Percentiles rank a stretch among this genome's conserved stretches.
These are phyloP conservation scores for Leptinotarsa undecemlineata DNA, from an alignment of 1,140 invertebrate species.

Conservation along the genomic window DNA sequence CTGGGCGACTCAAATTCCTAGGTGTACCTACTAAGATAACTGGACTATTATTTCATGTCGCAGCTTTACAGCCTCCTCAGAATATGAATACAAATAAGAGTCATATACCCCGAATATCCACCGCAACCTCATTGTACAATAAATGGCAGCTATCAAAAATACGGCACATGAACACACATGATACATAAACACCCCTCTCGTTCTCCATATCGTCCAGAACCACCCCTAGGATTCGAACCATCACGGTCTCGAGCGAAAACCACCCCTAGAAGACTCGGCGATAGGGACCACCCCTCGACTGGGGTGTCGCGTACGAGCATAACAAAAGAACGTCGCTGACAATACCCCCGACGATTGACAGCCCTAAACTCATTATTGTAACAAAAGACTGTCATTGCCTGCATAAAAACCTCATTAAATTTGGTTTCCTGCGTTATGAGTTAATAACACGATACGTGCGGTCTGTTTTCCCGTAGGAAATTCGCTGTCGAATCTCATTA, in stretches of 20 bases:
- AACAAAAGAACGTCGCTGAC: conserved; percentile 39
- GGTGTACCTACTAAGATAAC: too few relatives aligned
- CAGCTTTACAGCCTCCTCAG: neutral
- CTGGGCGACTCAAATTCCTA: too few relatives aligned
- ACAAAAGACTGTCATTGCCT: conserved; percentile 56
- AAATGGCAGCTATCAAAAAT: conserved; percentile 30
- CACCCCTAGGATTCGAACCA: conserved; percentile 8
- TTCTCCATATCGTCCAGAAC: conserved; percentile 14
- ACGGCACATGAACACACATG: conserved; percentile 27
- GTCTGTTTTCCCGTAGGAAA: conserved; percentile 44
- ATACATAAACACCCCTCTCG: conserved; percentile 10
- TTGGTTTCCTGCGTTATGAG: conserved; percentile 47
- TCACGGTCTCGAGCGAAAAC: conserved; percentile 3
- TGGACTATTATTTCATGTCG: too few relatives aligned
- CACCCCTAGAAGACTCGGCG: neutral
- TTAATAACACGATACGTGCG: conserved; percentile 47
- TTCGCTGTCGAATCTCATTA: conserved; percentile 32
- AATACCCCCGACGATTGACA: conserved; percentile 50
- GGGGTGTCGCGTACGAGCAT: conserved; percentile 37
- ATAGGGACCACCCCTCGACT: conserved; percentile 1
- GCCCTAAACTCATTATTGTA: conserved; percentile 56
- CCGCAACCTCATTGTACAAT: conserved; percentile 23
- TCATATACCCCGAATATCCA: conserved; percentile 14
- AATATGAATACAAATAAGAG: conserved; percentile 1
- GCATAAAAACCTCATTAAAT: conserved; percentile 57